These are phyloP conservation scores for Falco berigora DNA, from an alignment of 2,797 vertebrate species.

Conservation along the genomic window DNA sequence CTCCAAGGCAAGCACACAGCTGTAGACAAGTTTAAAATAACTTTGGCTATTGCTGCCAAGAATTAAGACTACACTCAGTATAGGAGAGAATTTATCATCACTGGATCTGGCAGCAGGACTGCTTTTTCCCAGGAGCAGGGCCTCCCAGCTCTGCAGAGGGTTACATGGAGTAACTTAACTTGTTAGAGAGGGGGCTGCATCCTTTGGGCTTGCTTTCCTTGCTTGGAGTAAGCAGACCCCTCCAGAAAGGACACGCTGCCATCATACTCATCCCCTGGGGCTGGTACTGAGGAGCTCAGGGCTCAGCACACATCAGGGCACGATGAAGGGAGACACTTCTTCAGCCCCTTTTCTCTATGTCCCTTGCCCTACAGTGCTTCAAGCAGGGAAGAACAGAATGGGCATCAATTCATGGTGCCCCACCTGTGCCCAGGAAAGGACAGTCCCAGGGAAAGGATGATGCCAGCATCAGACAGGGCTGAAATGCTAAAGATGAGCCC, in stretches of 20 bases:
- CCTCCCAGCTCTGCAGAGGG: background rate
- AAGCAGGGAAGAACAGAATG: background rate
- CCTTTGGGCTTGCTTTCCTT: background rate
- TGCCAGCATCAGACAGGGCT: background rate
- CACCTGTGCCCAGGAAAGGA: background rate
- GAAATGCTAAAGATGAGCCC: background rate
- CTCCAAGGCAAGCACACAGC: background rate
- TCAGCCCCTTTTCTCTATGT: background rate
- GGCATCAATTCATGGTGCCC: background rate
- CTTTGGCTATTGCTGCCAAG: constrained; percentile 14
- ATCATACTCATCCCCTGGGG: background rate
- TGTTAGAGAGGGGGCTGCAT: background rate
- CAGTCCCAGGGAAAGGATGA: background rate
- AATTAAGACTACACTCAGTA: constrained; percentile 10
- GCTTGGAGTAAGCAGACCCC: background rate
- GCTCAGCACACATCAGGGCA: background rate
- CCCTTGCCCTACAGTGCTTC: background rate
- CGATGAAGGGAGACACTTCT: background rate
- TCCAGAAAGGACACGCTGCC: background rate
- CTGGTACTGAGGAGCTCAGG: background rate
- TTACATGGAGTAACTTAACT: background rate
- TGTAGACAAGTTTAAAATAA: constrained; percentile 54
- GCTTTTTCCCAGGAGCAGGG: background rate
- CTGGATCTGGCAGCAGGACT: background rate
- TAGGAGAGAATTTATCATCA: constrained; percentile 1